phyloP scores from a whole-genome alignment of 1,140 invertebrate species.

The Drosophila oshimai region DNA sequence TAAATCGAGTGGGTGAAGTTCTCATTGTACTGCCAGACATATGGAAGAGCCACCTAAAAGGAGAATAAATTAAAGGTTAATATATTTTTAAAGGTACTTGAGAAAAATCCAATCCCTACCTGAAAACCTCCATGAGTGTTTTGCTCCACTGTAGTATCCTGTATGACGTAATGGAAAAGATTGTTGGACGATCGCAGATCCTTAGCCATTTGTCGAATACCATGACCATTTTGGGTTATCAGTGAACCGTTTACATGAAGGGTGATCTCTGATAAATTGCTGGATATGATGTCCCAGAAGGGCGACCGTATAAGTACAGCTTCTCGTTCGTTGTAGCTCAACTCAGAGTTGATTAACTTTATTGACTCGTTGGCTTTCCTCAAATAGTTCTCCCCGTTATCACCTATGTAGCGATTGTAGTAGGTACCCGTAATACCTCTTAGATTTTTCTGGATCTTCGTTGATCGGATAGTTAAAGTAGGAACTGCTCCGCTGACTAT shows the following conservation, averaged over 20 bases:
- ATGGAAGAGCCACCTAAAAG: slow-evolving; percentile 92
- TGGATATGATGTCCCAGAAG: slow-evolving; percentile 91
- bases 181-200: slow-evolving; percentile 96
- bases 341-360: slow-evolving; percentile 89
- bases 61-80: background rate
- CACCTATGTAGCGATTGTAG: slow-evolving; percentile 94
- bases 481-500: slow-evolving; percentile 90
- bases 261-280: slow-evolving; percentile 92
- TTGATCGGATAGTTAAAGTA: slow-evolving; percentile 87
- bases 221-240: slow-evolving; percentile 92
- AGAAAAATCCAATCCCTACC: background rate
- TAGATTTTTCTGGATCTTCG: slow-evolving; percentile 91
- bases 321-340: slow-evolving; percentile 90
- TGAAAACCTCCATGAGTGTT: slow-evolving; percentile 93
- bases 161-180: slow-evolving; percentile 95
- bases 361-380: slow-evolving; percentile 94
- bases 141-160: slow-evolving; percentile 93
- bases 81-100: no score
- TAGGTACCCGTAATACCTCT: slow-evolving; percentile 92
- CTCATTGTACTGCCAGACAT: slow-evolving; percentile 97
- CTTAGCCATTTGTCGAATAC: slow-evolving; percentile 93
- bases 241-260: slow-evolving; percentile 92
- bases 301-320: slow-evolving; percentile 92
- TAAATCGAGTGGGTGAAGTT: slow-evolving; percentile 95
- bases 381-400: slow-evolving; percentile 92